These are phyloP conservation scores for Bufo bufo DNA, from an alignment of 2,113 vertebrate species.

Conservation along the genomic window DNA sequence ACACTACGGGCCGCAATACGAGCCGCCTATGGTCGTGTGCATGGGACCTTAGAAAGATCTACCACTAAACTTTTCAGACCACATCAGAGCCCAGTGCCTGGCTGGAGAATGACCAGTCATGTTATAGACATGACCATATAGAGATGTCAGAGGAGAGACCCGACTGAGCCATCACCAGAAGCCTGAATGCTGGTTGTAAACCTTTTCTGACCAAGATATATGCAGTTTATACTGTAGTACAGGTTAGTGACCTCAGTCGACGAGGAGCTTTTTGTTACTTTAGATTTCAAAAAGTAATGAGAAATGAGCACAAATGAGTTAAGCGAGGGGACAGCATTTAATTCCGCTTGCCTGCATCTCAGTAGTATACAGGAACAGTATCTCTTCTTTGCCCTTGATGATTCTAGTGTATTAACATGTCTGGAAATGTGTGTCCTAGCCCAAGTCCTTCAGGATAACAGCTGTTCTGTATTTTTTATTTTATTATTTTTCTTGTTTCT, in stretches of 20 bases:
- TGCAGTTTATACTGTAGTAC: too few relatives aligned
- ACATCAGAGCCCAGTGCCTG: too few relatives aligned
- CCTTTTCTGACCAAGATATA: background rate
- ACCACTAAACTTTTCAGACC: too few relatives aligned
- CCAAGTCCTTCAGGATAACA: constrained; percentile 65
- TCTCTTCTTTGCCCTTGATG: constrained; percentile 42
- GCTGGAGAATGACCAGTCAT: too few relatives aligned
- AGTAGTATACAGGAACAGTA: background rate
- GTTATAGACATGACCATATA: too few relatives aligned
- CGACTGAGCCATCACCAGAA: background rate
- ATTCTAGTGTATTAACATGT: constrained; percentile 49
- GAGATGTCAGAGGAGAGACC: too few relatives aligned
- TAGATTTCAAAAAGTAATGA: background rate
- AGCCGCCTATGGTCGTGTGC: too few relatives aligned
- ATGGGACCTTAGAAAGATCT: too few relatives aligned
- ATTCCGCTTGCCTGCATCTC: background rate
- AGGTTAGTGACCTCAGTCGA: too few relatives aligned
- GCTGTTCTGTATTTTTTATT: constrained; percentile 58
- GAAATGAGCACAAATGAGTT: background rate
- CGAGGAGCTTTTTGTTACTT: background rate
- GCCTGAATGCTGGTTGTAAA: background rate
- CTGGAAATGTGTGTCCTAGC: constrained; percentile 63
- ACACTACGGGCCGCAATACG: too few relatives aligned
- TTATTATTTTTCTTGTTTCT: constrained; percentile 63
- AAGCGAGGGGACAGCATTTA: background rate